Percentiles rank a stretch among this genome's conserved stretches.
Evolutionary conservation across 2,888 invertebrate genomes (phyloP).

Genomic region (Rotaria magnacalcarata): DNA sequence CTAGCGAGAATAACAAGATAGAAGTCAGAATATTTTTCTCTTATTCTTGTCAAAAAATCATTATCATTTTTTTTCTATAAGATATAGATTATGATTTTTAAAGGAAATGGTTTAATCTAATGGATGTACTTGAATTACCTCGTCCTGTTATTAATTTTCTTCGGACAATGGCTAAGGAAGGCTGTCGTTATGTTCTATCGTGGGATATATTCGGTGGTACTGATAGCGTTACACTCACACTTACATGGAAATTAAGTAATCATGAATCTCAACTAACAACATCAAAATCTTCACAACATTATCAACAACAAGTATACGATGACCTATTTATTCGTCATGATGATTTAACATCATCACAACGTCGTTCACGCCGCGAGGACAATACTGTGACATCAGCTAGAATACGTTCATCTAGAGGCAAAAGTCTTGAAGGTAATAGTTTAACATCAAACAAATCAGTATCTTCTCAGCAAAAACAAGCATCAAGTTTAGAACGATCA

Average conservation of each 20-base stretch:
- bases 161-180: constrained; percentile 46
- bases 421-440: constrained; percentile 24
- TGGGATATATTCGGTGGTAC: constrained; percentile 46
- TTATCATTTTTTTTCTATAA: background rate
- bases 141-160: constrained; percentile 46
- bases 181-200: constrained; percentile 43
- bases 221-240: constrained; percentile 41
- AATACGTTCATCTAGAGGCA: background rate
- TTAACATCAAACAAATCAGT: background rate
- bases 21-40: background rate
- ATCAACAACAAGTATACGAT: background rate
- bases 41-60: no score
- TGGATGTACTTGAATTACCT: constrained; percentile 46
- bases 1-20: background rate
- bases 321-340: background rate
- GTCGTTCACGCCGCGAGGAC: background rate
- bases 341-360: background rate
- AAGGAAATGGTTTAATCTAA: constrained; percentile 1
- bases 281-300: background rate
- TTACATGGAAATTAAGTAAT: constrained; percentile 45
- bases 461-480: background rate
- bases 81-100: background rate
- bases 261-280: background rate
- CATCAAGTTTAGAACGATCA: background rate
- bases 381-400: background rate